phyloP scores from a whole-genome alignment of 1,140 invertebrate genomes.

The Mactra quadrangularis region DNA sequence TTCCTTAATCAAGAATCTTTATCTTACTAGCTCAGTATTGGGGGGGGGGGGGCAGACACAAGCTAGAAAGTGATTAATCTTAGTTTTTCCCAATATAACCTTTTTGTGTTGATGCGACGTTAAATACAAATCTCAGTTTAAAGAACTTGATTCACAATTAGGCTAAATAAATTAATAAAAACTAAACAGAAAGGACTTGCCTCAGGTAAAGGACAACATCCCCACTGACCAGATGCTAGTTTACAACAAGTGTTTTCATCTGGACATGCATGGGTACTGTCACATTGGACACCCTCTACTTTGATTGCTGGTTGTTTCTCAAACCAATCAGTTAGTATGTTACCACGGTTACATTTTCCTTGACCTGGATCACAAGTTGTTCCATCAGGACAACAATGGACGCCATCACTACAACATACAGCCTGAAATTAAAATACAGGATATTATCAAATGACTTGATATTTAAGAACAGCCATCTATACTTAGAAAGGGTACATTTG shows the following conservation, averaged over 20 bases:
- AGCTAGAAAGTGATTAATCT: too few relatives aligned
- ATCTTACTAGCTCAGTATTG: too few relatives aligned
- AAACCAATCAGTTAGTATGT: slow-evolving; percentile 57
- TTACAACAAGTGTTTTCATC: slow-evolving; percentile 83
- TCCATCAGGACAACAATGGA: slow-evolving; percentile 78
- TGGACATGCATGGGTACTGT: slow-evolving; percentile 77
- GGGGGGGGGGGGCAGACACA: too few relatives aligned
- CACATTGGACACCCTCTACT: slow-evolving; percentile 69
- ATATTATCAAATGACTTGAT: slow-evolving; percentile 63
- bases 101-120: too few relatives aligned
- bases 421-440: slow-evolving; percentile 71
- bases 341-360: slow-evolving; percentile 64
- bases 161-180: too few relatives aligned
- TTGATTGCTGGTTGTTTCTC: slow-evolving; percentile 50
- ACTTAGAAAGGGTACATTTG: too few relatives aligned
- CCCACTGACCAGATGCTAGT: slow-evolving; percentile 76
- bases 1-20: too few relatives aligned
- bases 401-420: slow-evolving; percentile 77
- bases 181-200: too few relatives aligned
- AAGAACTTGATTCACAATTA: too few relatives aligned
- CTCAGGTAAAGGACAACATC: slow-evolving; percentile 82
- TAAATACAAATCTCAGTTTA: too few relatives aligned
- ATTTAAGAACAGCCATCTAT: too few relatives aligned
- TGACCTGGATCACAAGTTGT: slow-evolving; percentile 70
- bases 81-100: too few relatives aligned